A percentile compares a stretch with the other conserved stretches of the same genome.
These are phyloP conservation scores for Lethrus apterus DNA, from an alignment of 1,140 invertebrate genomes.

Conservation along the genomic window DNA sequence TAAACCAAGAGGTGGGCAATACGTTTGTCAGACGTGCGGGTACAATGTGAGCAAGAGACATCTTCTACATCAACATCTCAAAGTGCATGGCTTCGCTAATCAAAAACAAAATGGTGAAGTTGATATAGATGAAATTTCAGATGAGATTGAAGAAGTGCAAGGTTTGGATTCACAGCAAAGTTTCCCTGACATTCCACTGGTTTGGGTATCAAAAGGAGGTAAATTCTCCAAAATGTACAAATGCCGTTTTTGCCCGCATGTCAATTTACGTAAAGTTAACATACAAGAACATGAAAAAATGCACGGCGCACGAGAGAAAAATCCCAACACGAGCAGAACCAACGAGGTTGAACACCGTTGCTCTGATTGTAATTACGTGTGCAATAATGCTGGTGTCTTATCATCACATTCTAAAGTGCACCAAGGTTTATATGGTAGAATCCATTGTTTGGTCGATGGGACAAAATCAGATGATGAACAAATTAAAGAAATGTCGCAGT, in stretches of 20 bases:
- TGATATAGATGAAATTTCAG: slow-evolving; percentile 35
- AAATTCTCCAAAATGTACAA: slow-evolving; percentile 78
- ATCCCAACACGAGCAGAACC: slow-evolving; percentile 30
- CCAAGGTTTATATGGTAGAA: slow-evolving; percentile 57
- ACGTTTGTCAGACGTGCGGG: slow-evolving; percentile 71
- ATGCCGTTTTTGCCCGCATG: slow-evolving; percentile 77
- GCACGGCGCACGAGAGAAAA: slow-evolving; percentile 55
- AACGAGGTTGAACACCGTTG: slow-evolving; percentile 49
- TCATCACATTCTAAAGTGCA: slow-evolving; percentile 75
- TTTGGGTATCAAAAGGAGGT: slow-evolving; percentile 65
- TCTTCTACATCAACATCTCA: slow-evolving; percentile 67
- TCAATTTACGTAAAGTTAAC: slow-evolving; percentile 68
- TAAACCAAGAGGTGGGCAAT: slow-evolving; percentile 60
- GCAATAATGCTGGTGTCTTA: slow-evolving; percentile 65
- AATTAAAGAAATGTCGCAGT: slow-evolving; percentile 34
- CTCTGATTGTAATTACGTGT: slow-evolving; percentile 73
- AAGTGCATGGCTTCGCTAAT: slow-evolving; percentile 56
- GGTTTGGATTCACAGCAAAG: slow-evolving; percentile 24
- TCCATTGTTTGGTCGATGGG: slow-evolving; percentile 62
- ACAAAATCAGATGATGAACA: slow-evolving; percentile 58
- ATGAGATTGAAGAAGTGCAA: slow-evolving; percentile 35
- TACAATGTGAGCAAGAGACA: slow-evolving; percentile 77
- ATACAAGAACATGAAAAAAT: slow-evolving; percentile 82
- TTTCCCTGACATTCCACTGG: slow-evolving; percentile 51
- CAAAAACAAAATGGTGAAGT: slow-evolving; percentile 34